Evolutionary conservation across 2,888 invertebrate species (phyloP).

Genomic region (Lottia scabra): DNA sequence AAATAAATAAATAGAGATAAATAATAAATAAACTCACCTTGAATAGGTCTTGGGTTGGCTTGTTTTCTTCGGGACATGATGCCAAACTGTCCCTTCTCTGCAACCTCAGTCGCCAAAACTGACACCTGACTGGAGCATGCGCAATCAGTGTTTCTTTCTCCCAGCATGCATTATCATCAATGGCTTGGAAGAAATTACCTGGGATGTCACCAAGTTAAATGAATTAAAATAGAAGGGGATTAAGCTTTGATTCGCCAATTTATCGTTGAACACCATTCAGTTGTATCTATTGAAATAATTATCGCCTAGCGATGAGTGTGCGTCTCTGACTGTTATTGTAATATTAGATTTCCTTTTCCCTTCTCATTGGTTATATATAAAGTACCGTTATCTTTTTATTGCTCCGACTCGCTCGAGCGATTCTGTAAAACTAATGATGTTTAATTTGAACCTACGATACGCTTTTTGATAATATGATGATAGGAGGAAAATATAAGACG

Average conservation of each 20-base stretch:
- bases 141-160: constrained; percentile 15
- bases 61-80: constrained; percentile 28
- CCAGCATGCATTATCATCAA: constrained; percentile 17
- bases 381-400: constrained; percentile 5
- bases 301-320: neutral
- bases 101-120: constrained; percentile 12
- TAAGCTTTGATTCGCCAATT: too few species aligned
- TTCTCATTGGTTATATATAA: neutral
- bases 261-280: neutral
- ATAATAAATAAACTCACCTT: neutral
- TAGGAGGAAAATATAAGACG: too few species aligned
- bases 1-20: neutral
- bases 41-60: constrained; percentile 24
- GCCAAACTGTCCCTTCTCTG: constrained; percentile 15
- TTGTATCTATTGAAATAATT: too few species aligned
- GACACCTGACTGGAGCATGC: constrained; percentile 17
- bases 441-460: neutral
- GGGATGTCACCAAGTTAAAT: neutral
- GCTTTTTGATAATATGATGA: too few species aligned
- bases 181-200: neutral
- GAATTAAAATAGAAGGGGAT: neutral
- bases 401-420: neutral
- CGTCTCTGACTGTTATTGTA: neutral
- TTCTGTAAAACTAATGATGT: neutral
- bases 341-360: neutral